These are phyloP conservation scores for Neoascia interrupta DNA, from an alignment of 2,888 invertebrate species.

Conservation along the genomic window DNA sequence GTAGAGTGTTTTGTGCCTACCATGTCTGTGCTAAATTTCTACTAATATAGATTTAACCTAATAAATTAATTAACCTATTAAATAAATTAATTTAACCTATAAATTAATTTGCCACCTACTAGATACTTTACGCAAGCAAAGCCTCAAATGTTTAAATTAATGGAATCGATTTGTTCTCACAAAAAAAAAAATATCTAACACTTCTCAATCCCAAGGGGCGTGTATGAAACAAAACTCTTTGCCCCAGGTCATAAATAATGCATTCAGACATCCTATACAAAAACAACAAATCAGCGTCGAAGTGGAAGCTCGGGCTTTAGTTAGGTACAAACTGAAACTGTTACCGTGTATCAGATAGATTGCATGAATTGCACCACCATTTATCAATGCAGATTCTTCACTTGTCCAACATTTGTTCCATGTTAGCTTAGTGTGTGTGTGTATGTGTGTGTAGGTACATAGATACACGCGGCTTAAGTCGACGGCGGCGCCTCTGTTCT, in stretches of 20 bases:
- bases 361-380: slow-evolving; percentile 68
- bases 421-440: slow-evolving; percentile 21
- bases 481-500: slow-evolving; percentile 71
- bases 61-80: too few species aligned
- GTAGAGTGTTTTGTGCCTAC: too few species aligned
- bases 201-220: slow-evolving; percentile 68
- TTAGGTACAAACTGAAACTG: slow-evolving; percentile 38
- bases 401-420: slow-evolving; percentile 65
- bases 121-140: too few species aligned
- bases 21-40: too few species aligned
- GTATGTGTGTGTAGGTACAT: slow-evolving; percentile 39
- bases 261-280: slow-evolving; percentile 21
- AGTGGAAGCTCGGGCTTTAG: slow-evolving; percentile 19
- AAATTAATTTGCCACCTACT: too few species aligned
- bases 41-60: too few species aligned
- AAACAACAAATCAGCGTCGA: slow-evolving; percentile 39
- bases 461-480: slow-evolving; percentile 17
- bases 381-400: slow-evolving; percentile 70
- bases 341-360: slow-evolving; percentile 55
- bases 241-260: slow-evolving; percentile 63
- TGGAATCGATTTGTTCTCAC: slow-evolving; percentile 62
- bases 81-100: too few species aligned
- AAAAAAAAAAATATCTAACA: slow-evolving; percentile 64
- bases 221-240: slow-evolving; percentile 48
- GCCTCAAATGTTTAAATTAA: slow-evolving; percentile 57